phyloP scores from a whole-genome alignment of 2,113 vertebrate species.

The Protobothrops mucrosquamatus region DNA sequence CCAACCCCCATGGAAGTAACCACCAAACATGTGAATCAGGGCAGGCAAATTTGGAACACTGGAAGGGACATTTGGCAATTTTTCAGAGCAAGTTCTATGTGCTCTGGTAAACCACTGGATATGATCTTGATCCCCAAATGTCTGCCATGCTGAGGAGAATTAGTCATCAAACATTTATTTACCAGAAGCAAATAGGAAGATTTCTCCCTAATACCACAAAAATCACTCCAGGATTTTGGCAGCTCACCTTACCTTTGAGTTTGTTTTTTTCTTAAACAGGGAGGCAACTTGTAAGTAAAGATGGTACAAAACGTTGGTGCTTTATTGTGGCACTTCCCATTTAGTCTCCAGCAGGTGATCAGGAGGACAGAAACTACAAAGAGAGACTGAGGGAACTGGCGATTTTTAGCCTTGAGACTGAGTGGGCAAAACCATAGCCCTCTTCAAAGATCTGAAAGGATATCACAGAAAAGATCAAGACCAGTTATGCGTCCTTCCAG shows the following conservation, averaged over 20 bases:
- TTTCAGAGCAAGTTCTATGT: neutral
- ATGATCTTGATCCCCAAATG: neutral
- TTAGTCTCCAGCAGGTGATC: neutral
- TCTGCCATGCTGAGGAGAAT: neutral
- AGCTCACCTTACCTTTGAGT: neutral
- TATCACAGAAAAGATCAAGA: neutral
- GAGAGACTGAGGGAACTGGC: neutral
- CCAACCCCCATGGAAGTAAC: neutral
- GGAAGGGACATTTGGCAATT: neutral
- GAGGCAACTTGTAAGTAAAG: neutral
- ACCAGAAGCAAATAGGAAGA: neutral
- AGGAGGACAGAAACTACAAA: neutral
- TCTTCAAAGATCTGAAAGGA: neutral
- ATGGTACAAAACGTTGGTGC: neutral
- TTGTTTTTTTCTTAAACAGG: neutral
- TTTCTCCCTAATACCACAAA: neutral
- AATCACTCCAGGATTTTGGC: neutral
- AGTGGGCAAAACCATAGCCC: neutral
- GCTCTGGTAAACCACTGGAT: neutral
- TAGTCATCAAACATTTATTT: neutral
- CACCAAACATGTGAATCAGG: neutral
- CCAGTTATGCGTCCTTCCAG: neutral
- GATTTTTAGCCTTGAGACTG: neutral
- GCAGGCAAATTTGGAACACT: neutral
- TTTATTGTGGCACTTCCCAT: neutral